phyloP scores from a whole-genome alignment of 2,888 invertebrate species.

The Sepioteuthis lessoniana region DNA sequence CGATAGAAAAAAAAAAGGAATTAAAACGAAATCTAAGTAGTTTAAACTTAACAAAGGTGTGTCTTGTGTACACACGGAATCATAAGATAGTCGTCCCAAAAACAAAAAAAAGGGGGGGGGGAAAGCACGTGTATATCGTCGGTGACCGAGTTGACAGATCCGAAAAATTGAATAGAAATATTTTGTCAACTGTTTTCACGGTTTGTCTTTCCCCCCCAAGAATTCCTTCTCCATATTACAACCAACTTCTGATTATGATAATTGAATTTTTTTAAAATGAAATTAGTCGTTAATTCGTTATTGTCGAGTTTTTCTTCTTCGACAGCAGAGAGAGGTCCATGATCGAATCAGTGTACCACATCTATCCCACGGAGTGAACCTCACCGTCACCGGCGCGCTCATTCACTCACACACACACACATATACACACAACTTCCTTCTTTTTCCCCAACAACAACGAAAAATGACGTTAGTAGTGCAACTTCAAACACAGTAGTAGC shows the following conservation, averaged over 20 bases:
- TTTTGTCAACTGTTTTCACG: not conserved
- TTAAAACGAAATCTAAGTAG: too few species aligned
- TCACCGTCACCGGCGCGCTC: not conserved
- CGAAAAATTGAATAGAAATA: not conserved
- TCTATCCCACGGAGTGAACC: not conserved
- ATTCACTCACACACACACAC: not conserved
- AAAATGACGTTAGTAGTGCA: not conserved
- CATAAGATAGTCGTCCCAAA: not conserved
- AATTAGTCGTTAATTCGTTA: not conserved
- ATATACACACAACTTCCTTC: not conserved
- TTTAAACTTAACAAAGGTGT: not conserved
- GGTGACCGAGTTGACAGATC: not conserved
- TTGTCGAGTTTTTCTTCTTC: not conserved
- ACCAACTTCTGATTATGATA: not conserved
- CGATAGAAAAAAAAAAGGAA: not conserved
- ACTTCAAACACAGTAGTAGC: conserved; percentile 20
- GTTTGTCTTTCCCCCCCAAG: not conserved
- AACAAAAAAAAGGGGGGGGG: not conserved
- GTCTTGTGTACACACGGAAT: not conserved
- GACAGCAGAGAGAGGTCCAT: not conserved
- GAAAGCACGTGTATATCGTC: not conserved
- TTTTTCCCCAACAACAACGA: not conserved
- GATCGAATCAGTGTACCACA: not conserved
- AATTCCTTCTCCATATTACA: not conserved
- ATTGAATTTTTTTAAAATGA: not conserved